phyloP scores from a whole-genome alignment of 2,888 invertebrate genomes.

The Girardia tigrina region DNA sequence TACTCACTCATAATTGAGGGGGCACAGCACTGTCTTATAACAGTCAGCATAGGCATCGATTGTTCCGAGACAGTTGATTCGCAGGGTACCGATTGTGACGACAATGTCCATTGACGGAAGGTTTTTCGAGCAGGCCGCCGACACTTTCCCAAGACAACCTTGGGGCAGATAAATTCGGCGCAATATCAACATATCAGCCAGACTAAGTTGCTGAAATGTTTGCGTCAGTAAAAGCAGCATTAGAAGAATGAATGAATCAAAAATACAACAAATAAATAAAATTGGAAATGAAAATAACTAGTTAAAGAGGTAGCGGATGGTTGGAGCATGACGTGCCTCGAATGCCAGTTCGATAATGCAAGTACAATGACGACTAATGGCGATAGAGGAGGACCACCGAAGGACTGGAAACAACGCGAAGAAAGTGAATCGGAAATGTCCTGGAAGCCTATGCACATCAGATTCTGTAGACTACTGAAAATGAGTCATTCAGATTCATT shows the following conservation, averaged over 20 bases:
- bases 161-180: not conserved
- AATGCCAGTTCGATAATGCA: no score
- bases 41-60: slow-evolving; percentile 25
- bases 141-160: not conserved
- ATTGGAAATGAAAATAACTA: no score
- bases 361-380: no score
- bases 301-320: no score
- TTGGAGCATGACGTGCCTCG: no score
- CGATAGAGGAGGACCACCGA: no score
- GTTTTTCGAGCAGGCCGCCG: not conserved
- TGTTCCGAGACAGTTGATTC: slow-evolving; percentile 23
- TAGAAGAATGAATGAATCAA: not conserved
- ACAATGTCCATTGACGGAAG: not conserved
- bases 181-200: not conserved
- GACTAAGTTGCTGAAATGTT: not conserved
- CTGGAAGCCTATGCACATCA: no score
- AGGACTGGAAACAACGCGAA: no score
- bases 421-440: no score
- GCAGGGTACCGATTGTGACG: slow-evolving; percentile 28
- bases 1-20: slow-evolving; percentile 25
- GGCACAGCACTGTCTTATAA: not conserved
- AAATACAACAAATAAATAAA: no score
- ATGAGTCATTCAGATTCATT: no score
- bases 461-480: no score
- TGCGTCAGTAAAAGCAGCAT: not conserved